These are phyloP conservation scores for Cataglyphis rosenhaueri DNA, from an alignment of 2,888 invertebrate genomes.

Conservation along the genomic window DNA sequence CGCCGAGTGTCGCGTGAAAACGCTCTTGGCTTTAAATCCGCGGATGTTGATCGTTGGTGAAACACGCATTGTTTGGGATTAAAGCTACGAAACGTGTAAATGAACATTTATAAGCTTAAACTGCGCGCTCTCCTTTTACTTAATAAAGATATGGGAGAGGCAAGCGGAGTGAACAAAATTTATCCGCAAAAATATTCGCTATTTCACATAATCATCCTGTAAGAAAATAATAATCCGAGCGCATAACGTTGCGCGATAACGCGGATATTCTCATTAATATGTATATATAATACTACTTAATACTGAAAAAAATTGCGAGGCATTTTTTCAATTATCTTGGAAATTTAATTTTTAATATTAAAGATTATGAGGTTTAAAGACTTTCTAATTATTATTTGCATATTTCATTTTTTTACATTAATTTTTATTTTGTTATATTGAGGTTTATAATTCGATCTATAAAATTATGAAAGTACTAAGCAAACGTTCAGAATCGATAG, in stretches of 20 bases:
- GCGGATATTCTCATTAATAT: constrained; percentile 10
- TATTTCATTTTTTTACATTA: not conserved
- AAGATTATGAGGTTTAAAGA: not conserved
- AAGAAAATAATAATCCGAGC: constrained; percentile 7
- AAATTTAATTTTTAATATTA: not conserved
- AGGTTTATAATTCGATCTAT: not conserved
- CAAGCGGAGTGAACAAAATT: not conserved
- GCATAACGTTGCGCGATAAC: not conserved
- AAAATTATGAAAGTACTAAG: not conserved
- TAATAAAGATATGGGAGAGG: constrained; percentile 9
- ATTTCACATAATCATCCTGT: not conserved
- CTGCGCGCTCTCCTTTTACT: not conserved
- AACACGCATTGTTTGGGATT: constrained; percentile 30
- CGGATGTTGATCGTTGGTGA: constrained; percentile 1
- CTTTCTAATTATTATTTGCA: not conserved
- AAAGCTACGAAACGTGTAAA: constrained; percentile 16
- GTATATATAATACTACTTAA: not conserved
- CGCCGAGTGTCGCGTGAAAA: constrained; percentile 26
- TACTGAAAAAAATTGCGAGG: not conserved
- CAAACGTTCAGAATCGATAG: not conserved
- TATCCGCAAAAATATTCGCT: constrained; percentile 18
- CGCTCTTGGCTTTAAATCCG: not conserved
- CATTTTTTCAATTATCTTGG: not conserved
- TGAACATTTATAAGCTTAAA: constrained; percentile 19
- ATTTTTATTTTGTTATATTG: not conserved